phyloP scores from a whole-genome alignment of 2,888 invertebrate species.

The Oligia strigilis region DNA sequence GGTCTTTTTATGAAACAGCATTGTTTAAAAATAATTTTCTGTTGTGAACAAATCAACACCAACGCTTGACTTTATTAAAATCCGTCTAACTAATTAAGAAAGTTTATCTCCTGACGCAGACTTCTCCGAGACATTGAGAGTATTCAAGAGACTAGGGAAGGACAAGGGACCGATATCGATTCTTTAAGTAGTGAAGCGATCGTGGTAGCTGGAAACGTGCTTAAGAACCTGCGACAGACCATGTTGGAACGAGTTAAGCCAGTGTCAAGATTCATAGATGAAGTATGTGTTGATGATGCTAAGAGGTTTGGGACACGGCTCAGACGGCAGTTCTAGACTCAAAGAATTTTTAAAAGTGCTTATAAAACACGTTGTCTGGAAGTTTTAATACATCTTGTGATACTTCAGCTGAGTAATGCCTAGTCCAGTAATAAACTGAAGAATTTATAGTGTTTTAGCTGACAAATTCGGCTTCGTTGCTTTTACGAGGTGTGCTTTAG shows the following conservation, averaged over 20 bases:
- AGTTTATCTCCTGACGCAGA: conserved; percentile 65
- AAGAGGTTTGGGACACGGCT: conserved; percentile 27
- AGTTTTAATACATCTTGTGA: conserved; percentile 31
- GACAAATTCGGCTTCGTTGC: conserved; percentile 41
- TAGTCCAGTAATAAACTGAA: conserved; percentile 52
- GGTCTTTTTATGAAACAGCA: conserved; percentile 3
- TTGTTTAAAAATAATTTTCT: conserved; percentile 41
- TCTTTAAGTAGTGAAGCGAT: conserved; percentile 63
- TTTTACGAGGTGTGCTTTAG: conserved; percentile 41
- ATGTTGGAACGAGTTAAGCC: conserved; percentile 68
- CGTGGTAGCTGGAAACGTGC: conserved; percentile 75
- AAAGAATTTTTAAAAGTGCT: conserved; percentile 32
- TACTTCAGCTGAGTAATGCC: conserved; percentile 33
- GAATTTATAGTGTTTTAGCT: conserved; percentile 43
- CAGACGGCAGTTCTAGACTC: conserved; percentile 3
- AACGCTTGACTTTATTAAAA: conserved; percentile 62
- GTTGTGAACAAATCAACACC: conserved; percentile 47
- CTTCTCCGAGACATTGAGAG: conserved; percentile 62
- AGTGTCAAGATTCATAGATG: conserved; percentile 63
- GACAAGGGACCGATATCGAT: conserved; percentile 67
- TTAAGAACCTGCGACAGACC: conserved; percentile 68
- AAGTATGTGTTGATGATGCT: conserved; percentile 53
- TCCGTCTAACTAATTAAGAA: conserved; percentile 53
- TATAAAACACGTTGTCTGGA: conserved; percentile 7
- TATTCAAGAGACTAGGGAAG: conserved; percentile 60